These are phyloP conservation scores for Scaptomyza montana DNA, from an alignment of 1,140 invertebrate genomes.

Conservation along the genomic window DNA sequence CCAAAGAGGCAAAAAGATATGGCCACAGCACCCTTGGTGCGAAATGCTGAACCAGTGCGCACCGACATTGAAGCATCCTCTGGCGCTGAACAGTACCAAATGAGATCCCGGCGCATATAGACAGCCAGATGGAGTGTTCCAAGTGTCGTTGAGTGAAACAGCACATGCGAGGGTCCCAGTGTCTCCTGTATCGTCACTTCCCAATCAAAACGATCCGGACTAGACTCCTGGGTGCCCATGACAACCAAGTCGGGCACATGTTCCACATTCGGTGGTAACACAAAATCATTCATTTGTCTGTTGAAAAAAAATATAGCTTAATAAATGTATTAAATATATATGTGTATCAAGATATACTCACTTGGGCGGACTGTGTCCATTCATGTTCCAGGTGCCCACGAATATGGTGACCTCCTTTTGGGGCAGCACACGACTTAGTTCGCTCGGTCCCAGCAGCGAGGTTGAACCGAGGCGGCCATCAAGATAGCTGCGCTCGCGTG, in stretches of 20 bases:
- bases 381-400: constrained; percentile 98
- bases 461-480: constrained; percentile 91
- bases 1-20: constrained; percentile 96
- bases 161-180: constrained; percentile 94
- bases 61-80: constrained; percentile 94
- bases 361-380: constrained; percentile 91
- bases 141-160: constrained; percentile 91
- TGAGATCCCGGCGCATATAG: constrained; percentile 94
- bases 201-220: constrained; percentile 93
- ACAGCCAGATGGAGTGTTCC: constrained; percentile 94
- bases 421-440: constrained; percentile 93
- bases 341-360: constrained; percentile 64
- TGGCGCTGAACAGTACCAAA: constrained; percentile 96
- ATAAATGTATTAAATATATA: not conserved
- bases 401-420: constrained; percentile 93
- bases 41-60: constrained; percentile 93
- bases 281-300: constrained; percentile 93
- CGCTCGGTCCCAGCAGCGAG: constrained; percentile 91
- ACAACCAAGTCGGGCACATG: constrained; percentile 95
- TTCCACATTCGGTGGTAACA: constrained; percentile 92
- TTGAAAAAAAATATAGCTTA: not conserved
- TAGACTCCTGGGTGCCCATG: constrained; percentile 96
- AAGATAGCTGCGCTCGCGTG: constrained; percentile 91
- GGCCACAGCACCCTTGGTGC: constrained; percentile 96
- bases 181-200: constrained; percentile 95